Percentiles rank a stretch among this genome's conserved stretches.
Evolutionary conservation across 1,140 invertebrate species (phyloP).

Genomic region (Oncopeltus fasciatus): DNA sequence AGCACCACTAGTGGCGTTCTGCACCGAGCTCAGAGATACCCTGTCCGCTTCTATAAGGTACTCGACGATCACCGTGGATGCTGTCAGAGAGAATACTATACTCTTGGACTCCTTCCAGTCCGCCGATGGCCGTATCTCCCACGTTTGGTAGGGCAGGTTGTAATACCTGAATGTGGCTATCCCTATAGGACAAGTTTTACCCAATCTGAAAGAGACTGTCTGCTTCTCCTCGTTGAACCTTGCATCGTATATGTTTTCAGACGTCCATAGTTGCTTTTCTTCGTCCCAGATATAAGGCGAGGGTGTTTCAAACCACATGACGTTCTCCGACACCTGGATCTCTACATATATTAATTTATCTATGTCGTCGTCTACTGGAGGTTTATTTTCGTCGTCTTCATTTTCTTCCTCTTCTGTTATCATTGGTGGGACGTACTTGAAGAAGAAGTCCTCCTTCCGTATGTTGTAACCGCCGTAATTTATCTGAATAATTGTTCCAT

Average conservation of each 20-base stretch:
- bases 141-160: conserved; percentile 71
- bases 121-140: conserved; percentile 62
- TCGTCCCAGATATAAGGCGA: conserved; percentile 61
- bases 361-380: conserved; percentile 10
- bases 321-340: conserved; percentile 49
- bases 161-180: conserved; percentile 52
- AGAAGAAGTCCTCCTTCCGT: conserved; percentile 16
- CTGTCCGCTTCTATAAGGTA: conserved; percentile 36
- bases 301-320: conserved; percentile 72
- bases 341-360: conserved; percentile 17
- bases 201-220: conserved; percentile 12
- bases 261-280: conserved; percentile 47
- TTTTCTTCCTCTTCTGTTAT: conserved; percentile 21
- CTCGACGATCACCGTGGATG: conserved; percentile 51
- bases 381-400: conserved; percentile 20
- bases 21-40: conserved; percentile 39
- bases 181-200: conserved; percentile 40
- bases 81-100: conserved; percentile 44
- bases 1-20: conserved; percentile 38
- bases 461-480: conserved; percentile 8
- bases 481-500: conserved; percentile 19
- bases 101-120: conserved; percentile 31
- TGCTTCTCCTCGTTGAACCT: conserved; percentile 74
- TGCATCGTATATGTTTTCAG: conserved; percentile 58
- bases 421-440: conserved; percentile 21